Base-by-base conservation (phyloP, 2,888 invertebrate species). In the Trachelus iudaicus region DNA sequence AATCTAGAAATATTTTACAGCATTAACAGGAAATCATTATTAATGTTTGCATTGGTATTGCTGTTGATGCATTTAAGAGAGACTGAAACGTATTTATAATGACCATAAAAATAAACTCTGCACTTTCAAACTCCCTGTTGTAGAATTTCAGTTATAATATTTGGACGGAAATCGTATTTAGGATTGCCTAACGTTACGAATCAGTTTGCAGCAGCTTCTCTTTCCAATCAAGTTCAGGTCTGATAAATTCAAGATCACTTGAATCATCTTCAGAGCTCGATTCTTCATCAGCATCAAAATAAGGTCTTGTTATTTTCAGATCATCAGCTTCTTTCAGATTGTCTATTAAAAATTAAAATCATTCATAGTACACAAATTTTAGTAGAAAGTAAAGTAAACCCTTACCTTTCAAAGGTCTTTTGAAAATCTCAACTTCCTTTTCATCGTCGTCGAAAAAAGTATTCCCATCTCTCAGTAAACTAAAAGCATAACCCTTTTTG, bases 201-300 rank as follows among this genome's bases (percentile, higher is more conserved):
- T 30, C 23, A 35, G 30, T 11, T 74, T 74, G 9, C 2, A 76
- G 40, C 69, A 76, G 40, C 69, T 69, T 76, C 15, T 74, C 76
- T 40, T 37, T 34, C 56, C 35, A 87, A n/a, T 90, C 89, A 23
- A 81, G 83, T 73, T 87, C 87, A 4, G 92, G 92, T 69, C 92
- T 89, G 12, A 94, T 92, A 69, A 94, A 91, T 9, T 94, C 94
- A 12, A 94, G 92, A 78, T 94, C 94, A 76, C 94, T 94, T 80
- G 93, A 85, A 1, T 90, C 94, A 76, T 94, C 94, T 40, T 94
- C 92, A 1, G 94, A 93, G 0, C 93, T 93, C 0, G 93, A 93
- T 31, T 94, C 91, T 4, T 95, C 94, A 73, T 95, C 95, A 37
- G 95, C 95, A 83, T 96, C 96, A 84, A 93, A 96, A 89, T 96